A percentile compares a stretch with the other conserved stretches of the same genome.
phyloP scores from a whole-genome alignment of 2,888 invertebrate species.

The Homarus gammarus region DNA sequence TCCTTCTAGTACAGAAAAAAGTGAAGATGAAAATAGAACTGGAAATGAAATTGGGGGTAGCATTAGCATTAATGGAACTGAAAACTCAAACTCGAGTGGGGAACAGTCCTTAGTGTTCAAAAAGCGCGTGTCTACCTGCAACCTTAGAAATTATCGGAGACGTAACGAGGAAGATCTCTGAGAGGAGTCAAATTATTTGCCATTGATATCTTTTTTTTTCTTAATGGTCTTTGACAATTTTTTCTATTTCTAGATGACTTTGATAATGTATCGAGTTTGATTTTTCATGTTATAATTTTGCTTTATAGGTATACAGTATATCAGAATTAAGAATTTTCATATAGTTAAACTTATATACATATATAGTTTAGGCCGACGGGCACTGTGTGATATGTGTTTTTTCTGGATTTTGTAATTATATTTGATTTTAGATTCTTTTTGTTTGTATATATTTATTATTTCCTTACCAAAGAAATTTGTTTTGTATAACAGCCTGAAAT shows the following conservation, averaged over 20 bases:
- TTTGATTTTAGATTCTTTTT: conserved; percentile 1
- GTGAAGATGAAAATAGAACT: conserved; percentile 40
- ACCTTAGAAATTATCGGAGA: conserved; percentile 65
- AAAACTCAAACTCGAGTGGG: conserved; percentile 27
- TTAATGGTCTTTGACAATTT: conserved; percentile 2
- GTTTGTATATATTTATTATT: conserved; percentile 14
- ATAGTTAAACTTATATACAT: neutral
- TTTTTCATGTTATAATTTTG: conserved; percentile 19
- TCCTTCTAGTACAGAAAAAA: conserved; percentile 41
- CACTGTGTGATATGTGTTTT: conserved; percentile 34
- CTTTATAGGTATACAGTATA: conserved; percentile 33
- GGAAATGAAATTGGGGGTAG: conserved; percentile 17
- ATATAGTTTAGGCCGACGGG: conserved; percentile 30
- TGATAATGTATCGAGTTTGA: conserved; percentile 10
- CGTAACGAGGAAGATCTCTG: conserved; percentile 63
- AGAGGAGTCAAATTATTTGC: conserved; percentile 18
- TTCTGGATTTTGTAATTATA: conserved; percentile 22
- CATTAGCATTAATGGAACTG: conserved; percentile 25
- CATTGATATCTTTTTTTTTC: neutral
- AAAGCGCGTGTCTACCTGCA: conserved; percentile 39
- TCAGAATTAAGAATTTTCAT: neutral
- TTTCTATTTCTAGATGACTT: neutral
- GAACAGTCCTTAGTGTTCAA: conserved; percentile 46
- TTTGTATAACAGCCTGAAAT: neutral
- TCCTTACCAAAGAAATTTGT: conserved; percentile 1